Conservation (phyloP, 1,140 invertebrate genomes). For the Elysia chlorotica region DNA sequence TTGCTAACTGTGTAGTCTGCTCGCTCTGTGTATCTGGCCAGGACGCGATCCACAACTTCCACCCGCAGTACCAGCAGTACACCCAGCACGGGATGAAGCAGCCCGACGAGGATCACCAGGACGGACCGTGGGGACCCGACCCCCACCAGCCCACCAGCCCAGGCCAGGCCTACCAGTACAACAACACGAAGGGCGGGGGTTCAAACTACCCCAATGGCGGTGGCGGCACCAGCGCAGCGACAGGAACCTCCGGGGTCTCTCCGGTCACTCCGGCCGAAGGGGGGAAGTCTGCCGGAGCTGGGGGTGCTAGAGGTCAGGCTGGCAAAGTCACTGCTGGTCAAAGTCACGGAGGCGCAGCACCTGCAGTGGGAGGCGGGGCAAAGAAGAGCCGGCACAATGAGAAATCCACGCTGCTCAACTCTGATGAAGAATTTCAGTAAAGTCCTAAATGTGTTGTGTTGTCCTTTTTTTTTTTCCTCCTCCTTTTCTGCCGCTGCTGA, state of each 20-base stretch:
- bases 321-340: background rate
- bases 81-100: conserved; percentile 76
- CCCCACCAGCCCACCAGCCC: conserved; percentile 42
- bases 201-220: conserved; percentile 22
- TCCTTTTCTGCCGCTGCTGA: no score
- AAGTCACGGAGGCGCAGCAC: background rate
- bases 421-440: conserved; percentile 95
- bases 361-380: conserved; percentile 16
- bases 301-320: background rate
- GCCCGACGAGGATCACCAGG: conserved; percentile 43
- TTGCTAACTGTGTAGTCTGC: no score
- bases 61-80: conserved; percentile 99
- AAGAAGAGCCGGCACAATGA: conserved; percentile 73
- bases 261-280: background rate
- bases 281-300: background rate
- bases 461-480: conserved; percentile 4
- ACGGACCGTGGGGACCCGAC: conserved; percentile 35
- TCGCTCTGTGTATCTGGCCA: no score
- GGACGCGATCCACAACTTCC: conserved; percentile 99
- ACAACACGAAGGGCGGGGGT: conserved; percentile 25
- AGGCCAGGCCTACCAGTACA: conserved; percentile 47
- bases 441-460: no score
- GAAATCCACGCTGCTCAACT: conserved; percentile 93
- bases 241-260: background rate
- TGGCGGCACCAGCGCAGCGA: conserved; percentile 19